Evolutionary conservation across 2,797 vertebrate species (phyloP), one percentile per base, ranked within the genome.

Genomic region (Coracias cyanogaster): DNA sequence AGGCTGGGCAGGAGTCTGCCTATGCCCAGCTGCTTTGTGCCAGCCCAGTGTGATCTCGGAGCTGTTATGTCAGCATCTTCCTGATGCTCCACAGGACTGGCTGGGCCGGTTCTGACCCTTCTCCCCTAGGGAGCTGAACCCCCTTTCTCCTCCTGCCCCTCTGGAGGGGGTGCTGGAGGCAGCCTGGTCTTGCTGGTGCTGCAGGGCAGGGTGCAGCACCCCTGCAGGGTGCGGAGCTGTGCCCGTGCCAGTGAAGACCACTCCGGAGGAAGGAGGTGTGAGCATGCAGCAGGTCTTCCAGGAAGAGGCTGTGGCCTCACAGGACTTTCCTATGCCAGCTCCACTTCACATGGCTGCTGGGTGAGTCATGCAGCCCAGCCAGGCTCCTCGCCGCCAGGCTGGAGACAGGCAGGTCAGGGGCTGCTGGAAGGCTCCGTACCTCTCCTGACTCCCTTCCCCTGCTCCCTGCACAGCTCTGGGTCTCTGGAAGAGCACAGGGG

Each of bases 331-430:
- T 70, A 73, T 82, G 93, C 94, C 94, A 96, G 88, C 91, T 95
- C 90, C 35, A 10, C 91, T 96, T 97, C 95, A 96, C 71, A 65
- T 95, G 96, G 96, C 93, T 96, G 92, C 81, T 0, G 52, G 41
- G 62, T 94, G 90, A 93, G 93, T 96, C 93, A 96, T 8, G 7
- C 65, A 90, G 93, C 58, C 82, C 86, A 80, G 81, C 64, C 86
- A 94, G 76, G 70, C 89, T 81, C 37, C 61, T 21, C 0, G 11
- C 26, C 2, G 9, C 79, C 64, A 43, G 43, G 64, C 79, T 3
- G 14, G 52, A 87, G 78, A 54, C 81, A 8, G 45, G 61, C 78
- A 28, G 77, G 64, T 74, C 60, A 51, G 76, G 52, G 64, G 70
- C 31, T 48, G 55, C 61, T 65, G 87, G 33, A 26, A 52, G 52